phyloP scores from a whole-genome alignment of 2,888 invertebrate genomes.

The Achlya flavicornis region DNA sequence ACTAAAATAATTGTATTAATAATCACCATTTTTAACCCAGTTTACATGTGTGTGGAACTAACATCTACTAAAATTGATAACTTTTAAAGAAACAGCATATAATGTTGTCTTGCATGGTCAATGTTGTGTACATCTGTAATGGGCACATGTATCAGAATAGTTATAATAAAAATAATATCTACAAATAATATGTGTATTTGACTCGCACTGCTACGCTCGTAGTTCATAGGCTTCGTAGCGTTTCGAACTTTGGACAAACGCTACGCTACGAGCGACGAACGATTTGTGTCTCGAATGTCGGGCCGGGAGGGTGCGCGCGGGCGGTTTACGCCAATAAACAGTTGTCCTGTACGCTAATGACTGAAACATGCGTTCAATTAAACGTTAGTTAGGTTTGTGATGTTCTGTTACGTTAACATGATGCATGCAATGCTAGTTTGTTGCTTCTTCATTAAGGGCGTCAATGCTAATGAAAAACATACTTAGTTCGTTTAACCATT shows the following conservation, averaged over 20 bases:
- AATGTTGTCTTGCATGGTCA: no score
- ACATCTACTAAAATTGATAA: no score
- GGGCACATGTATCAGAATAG: no score
- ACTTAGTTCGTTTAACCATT: neutral
- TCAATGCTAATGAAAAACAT: neutral
- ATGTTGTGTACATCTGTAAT: no score
- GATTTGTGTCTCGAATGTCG: slow-evolving; percentile 17
- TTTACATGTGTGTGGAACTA: no score
- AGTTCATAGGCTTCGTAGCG: slow-evolving; percentile 20
- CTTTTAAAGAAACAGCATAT: no score
- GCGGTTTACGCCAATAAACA: slow-evolving; percentile 60
- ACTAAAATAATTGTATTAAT: no score
- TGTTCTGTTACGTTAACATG: slow-evolving; percentile 55
- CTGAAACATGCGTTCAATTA: slow-evolving; percentile 76
- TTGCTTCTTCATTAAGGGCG: neutral
- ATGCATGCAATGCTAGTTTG: slow-evolving; percentile 21
- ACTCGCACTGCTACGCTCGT: slow-evolving; percentile 39
- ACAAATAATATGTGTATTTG: neutral
- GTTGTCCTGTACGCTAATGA: slow-evolving; percentile 71
- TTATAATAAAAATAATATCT: no score
- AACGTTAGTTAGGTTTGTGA: slow-evolving; percentile 69
- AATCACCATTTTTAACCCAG: no score
- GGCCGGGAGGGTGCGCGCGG: slow-evolving; percentile 16
- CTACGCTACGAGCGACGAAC: slow-evolving; percentile 38
- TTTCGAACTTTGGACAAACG: slow-evolving; percentile 27